phyloP scores from a whole-genome alignment of 30 jellyfish, hydroid and myxozoan species.

The Aurelia sp. region DNA sequence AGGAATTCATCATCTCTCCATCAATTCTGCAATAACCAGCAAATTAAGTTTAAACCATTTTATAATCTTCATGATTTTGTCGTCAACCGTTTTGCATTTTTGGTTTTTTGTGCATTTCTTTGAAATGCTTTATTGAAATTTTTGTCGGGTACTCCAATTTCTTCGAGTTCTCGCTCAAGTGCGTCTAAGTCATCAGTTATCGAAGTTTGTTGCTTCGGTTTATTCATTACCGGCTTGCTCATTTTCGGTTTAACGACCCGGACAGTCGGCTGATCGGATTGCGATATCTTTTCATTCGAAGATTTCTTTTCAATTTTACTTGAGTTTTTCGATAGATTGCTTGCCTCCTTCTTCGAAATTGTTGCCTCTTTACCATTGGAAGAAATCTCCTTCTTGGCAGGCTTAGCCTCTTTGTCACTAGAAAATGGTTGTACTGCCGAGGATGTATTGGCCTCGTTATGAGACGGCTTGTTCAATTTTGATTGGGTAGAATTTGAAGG shows the following conservation, averaged over 20 bases:
- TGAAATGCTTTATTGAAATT: too few species aligned
- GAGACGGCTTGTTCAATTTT: too few species aligned
- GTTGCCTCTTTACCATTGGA: slow-evolving; percentile 5
- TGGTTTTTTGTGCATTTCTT: background rate
- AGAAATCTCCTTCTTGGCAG: background rate
- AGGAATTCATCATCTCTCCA: too few species aligned
- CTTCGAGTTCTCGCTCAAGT: slow-evolving; percentile 44
- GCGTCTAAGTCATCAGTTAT: slow-evolving; percentile 32
- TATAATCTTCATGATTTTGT: too few species aligned
- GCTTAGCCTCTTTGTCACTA: slow-evolving; percentile 3
- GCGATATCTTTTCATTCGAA: too few species aligned
- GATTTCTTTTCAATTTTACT: too few species aligned
- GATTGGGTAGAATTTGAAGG: too few species aligned
- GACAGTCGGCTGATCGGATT: too few species aligned
- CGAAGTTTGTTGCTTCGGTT: slow-evolving; percentile 13
- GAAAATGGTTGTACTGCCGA: background rate
- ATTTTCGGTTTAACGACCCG: background rate
- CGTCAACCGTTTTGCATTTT: background rate
- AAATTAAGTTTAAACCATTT: too few species aligned
- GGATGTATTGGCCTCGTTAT: too few species aligned
- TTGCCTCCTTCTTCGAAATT: background rate
- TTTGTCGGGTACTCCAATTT: slow-evolving; percentile 9
- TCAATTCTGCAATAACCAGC: too few species aligned
- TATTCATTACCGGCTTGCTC: slow-evolving; percentile 12
- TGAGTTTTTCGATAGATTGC: background rate